Evolutionary conservation across 2,888 invertebrate species (phyloP).

Genomic region (Aspidiotus destructor): DNA sequence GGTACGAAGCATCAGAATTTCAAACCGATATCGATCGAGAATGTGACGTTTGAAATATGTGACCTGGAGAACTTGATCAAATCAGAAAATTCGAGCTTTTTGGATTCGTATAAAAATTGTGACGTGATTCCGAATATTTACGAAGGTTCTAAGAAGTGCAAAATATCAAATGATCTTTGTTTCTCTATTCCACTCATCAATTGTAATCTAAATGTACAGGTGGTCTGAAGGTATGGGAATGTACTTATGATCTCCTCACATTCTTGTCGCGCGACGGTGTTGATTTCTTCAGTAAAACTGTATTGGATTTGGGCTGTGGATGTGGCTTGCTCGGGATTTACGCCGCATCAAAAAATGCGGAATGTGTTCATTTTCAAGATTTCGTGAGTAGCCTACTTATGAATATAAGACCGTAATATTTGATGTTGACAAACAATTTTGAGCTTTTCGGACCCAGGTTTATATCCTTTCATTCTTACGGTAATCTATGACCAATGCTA

Average conservation of each 20-base stretch:
- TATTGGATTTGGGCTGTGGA: slow-evolving; percentile 89
- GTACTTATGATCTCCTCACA: slow-evolving; percentile 67
- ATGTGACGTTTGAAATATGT: slow-evolving; percentile 1
- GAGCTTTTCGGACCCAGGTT: not conserved
- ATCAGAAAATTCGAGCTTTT: not conserved
- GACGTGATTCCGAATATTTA: slow-evolving; percentile 67
- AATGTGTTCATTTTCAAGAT: slow-evolving; percentile 75
- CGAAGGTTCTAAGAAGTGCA: slow-evolving; percentile 44
- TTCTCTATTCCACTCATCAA: not conserved
- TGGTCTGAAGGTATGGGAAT: slow-evolving; percentile 94
- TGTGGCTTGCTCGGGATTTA: slow-evolving; percentile 79
- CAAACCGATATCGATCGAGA: slow-evolving; percentile 12
- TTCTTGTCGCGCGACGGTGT: slow-evolving; percentile 49
- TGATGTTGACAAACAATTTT: too few species aligned
- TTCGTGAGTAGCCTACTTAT: slow-evolving; percentile 58
- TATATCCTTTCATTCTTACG: not conserved
- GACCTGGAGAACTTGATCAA: not conserved
- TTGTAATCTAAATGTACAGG: slow-evolving; percentile 56
- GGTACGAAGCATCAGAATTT: not conserved
- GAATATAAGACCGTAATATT: too few species aligned
- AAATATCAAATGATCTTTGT: not conserved
- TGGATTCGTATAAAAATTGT: slow-evolving; percentile 12
- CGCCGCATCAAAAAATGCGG: slow-evolving; percentile 56
- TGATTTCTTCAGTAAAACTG: slow-evolving; percentile 47
- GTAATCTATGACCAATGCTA: not conserved